Base-by-base conservation (phyloP, 2,888 invertebrate species). In the Philhelius pedissequus region DNA sequence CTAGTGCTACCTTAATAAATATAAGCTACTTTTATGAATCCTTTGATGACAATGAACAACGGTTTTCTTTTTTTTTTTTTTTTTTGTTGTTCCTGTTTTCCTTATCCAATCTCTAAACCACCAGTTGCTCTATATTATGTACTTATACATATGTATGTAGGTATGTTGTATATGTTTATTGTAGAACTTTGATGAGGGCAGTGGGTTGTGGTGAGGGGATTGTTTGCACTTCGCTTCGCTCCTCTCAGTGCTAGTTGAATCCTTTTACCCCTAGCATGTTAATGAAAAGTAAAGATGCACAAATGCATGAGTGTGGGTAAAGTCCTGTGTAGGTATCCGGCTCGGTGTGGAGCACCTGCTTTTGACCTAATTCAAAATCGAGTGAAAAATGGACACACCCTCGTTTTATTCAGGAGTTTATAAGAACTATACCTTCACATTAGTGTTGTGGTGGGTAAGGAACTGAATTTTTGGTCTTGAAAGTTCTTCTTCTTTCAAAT, bases 211-310 rank as follows among this genome's bases (percentile, higher is more conserved):
- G 56, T 6, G 3, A 13, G 56, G 56, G 3, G 13, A 30, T 52
- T 25, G 30, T 71, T 77, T 78, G 62, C 62, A 58, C 70, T 74
- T 22, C 58, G 52, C 38, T 70, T 32, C 45, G 45, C 52, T 30
- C 38, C 66, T 32, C 45, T 38, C 52, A 20, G 30, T 15, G 45
- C n/a, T 32, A 48, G 32, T 43, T 27, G 62, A 43, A 27, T 20
- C 60, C 27, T 62, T 43, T 43, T 9, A 48, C 32, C 58, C 58
- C 60, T 22, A 75, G 76, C 79, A 71, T 79, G 80, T 75, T 80
- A 84, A 83, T 79, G 75, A 84, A 84, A 80, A 71, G 80, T 64
- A 80, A 76, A 80, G 84, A 75, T 80, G 75, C 84, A 84, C 56
- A 69, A 56, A 40, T 70, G 70, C 60, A 75, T 48, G 60, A 56